phyloP scores from a whole-genome alignment of 2,113 vertebrate species.

The Strigops habroptila region DNA sequence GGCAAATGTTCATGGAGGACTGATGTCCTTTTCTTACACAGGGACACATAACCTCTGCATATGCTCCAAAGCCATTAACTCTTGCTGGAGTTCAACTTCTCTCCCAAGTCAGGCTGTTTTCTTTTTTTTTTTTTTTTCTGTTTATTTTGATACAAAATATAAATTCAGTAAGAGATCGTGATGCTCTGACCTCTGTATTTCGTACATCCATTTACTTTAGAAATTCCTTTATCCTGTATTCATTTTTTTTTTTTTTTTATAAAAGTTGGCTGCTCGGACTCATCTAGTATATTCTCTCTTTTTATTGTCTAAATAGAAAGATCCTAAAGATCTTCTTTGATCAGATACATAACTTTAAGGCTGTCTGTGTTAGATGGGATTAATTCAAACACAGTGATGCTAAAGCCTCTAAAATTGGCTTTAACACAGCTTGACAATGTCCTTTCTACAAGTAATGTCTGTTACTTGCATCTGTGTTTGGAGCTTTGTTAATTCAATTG shows the following conservation, averaged over 20 bases:
- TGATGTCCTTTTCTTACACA: neutral
- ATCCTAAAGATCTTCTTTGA: neutral
- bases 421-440: neutral
- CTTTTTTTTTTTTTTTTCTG: rapidly evolving
- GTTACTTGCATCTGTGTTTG: neutral
- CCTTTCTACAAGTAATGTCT: neutral
- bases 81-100: neutral
- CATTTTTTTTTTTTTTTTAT: rapidly evolving
- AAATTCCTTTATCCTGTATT: neutral
- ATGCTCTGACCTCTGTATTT: neutral
- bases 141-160: neutral
- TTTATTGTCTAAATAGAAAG: neutral
- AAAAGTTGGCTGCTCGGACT: neutral
- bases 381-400: neutral
- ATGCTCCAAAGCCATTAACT: neutral
- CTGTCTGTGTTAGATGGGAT: neutral
- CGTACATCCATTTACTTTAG: neutral
- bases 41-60: neutral
- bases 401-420: neutral
- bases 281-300: neutral
- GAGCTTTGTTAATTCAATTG: neutral
- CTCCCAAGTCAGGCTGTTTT: neutral
- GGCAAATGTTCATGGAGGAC: neutral
- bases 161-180: neutral
- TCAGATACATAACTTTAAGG: neutral